Base-by-base conservation (phyloP, 1,140 invertebrate genomes). In the Aphaenogaster floridana region DNA sequence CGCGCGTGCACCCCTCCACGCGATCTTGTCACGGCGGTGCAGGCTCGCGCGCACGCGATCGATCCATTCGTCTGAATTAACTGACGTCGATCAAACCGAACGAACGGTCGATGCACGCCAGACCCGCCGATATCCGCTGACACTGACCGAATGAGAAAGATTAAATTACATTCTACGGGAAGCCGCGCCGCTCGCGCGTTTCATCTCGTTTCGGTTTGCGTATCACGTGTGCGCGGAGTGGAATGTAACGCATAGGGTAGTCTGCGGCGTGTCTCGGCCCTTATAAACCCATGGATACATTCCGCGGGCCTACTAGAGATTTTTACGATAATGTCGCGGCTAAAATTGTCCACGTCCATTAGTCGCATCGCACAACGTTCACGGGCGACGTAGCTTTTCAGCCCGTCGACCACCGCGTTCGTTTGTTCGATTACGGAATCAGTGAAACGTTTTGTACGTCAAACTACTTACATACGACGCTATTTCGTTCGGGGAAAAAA, bases 121-220 rank as follows among this genome's bases (percentile, higher is more conserved):
- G 54, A 17, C 36, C 57, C 13, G 21, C 66, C 87, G 80, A 89
- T 68, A 71, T 59, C 45, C 7, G 42, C 72, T 28, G 59, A 84
- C 71, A 88, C 54, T 61, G 72, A 63, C 42, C 71, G 80, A 77
- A 69, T 36, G 48, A 66, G 80, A 86, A 89, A 90, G 89, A 89
- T 90, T 90, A 86, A 89, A 90, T 90, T 90, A 90, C 89, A 90
- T 90, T 89, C 83, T 86, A 81, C 48, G 77, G 66, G 61, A 54
- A 63, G 57, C 50, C 42, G 5, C 39, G 50, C 39, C 15, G 17
- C 39, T 50, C 42, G 36, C 34, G 59, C 69, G 57, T 79, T 86
- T 76, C 88, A 66, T 39, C 76, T 76, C 68, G 28, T 89, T 89
- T 89, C 88, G 52, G 45, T 36, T 68, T 61, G 63, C 61, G 57